These are phyloP conservation scores for Erythrolamprus reginae DNA, from an alignment of 2,113 vertebrate species.

Conservation along the genomic window DNA sequence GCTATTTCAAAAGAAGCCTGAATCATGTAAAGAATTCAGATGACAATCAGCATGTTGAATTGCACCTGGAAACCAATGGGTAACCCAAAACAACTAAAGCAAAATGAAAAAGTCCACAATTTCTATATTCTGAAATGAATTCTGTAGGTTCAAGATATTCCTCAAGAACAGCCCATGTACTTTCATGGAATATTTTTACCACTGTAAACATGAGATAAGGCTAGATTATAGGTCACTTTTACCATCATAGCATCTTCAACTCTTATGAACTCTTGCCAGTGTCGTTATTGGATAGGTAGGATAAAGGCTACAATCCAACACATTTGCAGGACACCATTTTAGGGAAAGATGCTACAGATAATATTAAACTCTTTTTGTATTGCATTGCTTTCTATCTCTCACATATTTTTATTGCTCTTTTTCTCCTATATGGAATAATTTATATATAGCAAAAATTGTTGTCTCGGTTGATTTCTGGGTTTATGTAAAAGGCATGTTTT, in stretches of 20 bases:
- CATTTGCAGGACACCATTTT: not conserved
- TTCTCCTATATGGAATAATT: constrained; percentile 17
- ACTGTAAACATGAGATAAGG: not conserved
- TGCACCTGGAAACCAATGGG: not conserved
- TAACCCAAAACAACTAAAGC: not conserved
- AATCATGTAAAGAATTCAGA: not conserved
- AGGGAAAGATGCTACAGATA: not conserved
- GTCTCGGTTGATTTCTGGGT: constrained; percentile 57
- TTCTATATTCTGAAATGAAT: not conserved
- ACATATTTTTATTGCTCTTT: constrained; percentile 3
- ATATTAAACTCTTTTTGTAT: not conserved
- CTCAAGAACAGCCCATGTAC: not conserved
- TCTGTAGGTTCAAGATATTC: not conserved
- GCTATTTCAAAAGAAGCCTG: not conserved
- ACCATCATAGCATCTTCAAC: not conserved
- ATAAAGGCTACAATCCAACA: not conserved
- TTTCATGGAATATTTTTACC: not conserved
- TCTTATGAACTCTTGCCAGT: not conserved
- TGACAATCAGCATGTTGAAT: not conserved
- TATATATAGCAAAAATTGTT: constrained; percentile 30
- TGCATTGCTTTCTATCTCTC: not conserved
- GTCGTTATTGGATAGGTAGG: not conserved
- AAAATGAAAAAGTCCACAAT: not conserved
- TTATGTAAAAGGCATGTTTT: constrained; percentile 60
- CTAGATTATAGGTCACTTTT: not conserved